A percentile compares a stretch with the other conserved stretches of the same genome.
Evolutionary conservation across 2,113 vertebrate species (phyloP).

Genomic region (Aphelocoma coerulescens): DNA sequence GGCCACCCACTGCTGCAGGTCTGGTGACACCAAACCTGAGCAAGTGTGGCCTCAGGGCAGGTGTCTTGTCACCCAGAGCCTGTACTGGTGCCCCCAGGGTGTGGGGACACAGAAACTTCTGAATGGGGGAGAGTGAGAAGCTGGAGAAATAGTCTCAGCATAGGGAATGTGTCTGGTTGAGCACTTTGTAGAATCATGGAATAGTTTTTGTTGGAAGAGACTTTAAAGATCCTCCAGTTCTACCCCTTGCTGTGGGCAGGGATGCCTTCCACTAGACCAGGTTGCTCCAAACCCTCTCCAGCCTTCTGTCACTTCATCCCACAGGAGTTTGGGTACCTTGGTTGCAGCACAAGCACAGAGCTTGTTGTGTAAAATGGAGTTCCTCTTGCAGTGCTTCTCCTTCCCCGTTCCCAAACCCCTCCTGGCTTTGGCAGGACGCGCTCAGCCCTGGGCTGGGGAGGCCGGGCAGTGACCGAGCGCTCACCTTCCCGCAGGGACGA

Average conservation of each 20-base stretch:
- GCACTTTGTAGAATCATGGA: not conserved
- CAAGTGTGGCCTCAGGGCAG: fast-evolving
- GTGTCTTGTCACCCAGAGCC: not conserved
- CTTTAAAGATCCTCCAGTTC: not conserved
- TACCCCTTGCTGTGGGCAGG: not conserved
- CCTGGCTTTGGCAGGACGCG: not conserved
- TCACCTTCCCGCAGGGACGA: fast-evolving
- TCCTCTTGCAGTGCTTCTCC: not conserved
- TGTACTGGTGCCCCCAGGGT: not conserved
- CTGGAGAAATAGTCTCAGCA: not conserved
- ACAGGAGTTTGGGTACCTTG: not conserved
- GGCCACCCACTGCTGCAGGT: not conserved
- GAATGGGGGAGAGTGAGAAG: not conserved
- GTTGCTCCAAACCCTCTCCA: not conserved
- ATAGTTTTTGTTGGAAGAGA: not conserved
- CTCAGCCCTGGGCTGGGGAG: not conserved
- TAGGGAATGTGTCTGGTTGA: not conserved
- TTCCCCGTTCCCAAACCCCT: not conserved
- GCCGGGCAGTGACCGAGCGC: not conserved
- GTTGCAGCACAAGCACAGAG: not conserved
- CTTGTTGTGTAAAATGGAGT: not conserved
- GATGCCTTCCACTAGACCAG: not conserved
- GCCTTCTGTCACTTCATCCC: not conserved
- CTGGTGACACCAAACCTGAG: not conserved
- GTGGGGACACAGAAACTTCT: fast-evolving